Conservation (phyloP, 2,113 vertebrate species). For the Nannobrachium achirus region DNA sequence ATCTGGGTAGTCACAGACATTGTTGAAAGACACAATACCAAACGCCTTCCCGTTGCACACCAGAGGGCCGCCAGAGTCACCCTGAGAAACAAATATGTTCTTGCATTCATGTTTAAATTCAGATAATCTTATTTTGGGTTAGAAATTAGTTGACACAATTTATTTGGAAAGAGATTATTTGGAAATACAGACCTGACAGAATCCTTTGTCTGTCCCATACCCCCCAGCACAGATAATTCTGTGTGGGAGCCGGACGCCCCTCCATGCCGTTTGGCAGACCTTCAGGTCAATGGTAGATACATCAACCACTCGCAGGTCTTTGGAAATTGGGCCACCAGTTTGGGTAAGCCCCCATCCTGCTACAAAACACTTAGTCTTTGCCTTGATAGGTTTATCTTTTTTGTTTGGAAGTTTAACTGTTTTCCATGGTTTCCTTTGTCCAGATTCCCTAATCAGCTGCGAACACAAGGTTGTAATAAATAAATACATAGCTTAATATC, state of each 20-base stretch:
- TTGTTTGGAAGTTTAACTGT: constrained; percentile 29
- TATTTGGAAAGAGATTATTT: background rate
- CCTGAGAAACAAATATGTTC: constrained; percentile 62
- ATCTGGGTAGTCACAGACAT: constrained; percentile 36
- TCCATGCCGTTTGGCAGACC: constrained; percentile 31
- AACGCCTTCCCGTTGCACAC: constrained; percentile 74
- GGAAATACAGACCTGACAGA: constrained; percentile 63
- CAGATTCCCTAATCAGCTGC: constrained; percentile 40
- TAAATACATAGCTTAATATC: too few species aligned
- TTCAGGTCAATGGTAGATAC: constrained; percentile 41
- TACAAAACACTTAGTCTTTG: constrained; percentile 40
- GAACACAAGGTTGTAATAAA: background rate
- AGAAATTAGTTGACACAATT: background rate
- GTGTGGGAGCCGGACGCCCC: background rate
- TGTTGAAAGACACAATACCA: constrained; percentile 82
- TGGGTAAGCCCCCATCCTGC: constrained; percentile 65
- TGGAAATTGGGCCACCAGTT: rapidly evolving
- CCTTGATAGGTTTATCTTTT: background rate
- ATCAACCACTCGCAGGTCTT: constrained; percentile 38
- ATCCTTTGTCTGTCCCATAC: constrained; percentile 28
- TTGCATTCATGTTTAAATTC: too few species aligned
- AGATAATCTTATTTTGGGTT: too few species aligned
- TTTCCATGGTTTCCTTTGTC: background rate
- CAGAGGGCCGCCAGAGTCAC: constrained; percentile 86
- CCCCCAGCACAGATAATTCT: constrained; percentile 68